Base-by-base conservation (phyloP, 2,888 invertebrate genomes). In the Antheraea yamamai region DNA sequence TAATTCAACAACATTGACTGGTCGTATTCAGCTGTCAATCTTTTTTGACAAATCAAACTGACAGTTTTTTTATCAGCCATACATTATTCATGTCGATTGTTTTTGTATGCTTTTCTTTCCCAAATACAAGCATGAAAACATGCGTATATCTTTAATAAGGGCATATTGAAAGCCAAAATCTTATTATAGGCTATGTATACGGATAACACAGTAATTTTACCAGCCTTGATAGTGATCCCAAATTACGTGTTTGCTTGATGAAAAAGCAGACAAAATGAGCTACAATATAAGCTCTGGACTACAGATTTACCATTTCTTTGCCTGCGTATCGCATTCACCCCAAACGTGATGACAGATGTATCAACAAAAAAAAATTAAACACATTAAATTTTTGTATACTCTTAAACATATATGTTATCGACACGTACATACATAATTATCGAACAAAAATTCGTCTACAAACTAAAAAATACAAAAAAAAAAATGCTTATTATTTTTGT, bases 401-500 rank as follows among this genome's bases (percentile, higher is more conserved):
- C 3, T n/a, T 39, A 70, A 20, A 70, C 70, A 39, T 39, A 70
- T 70, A 39, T 70, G 20, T 39, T n/a, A 39, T 70, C 39, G 70
- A 52, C 47, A 18, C 52, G 39, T 39, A 70, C 39, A 75, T 61
- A 72, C 51, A 72, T 61, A 75, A 81, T 82, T 83, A 82, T 77
- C 61, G 77, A 80, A 83, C 77, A 83, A 81, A 80, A 78, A 77
- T 71, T 72, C 64, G 76, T 80, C 84, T 86, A 87, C 79, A 79
- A 87, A 85, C 82, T 85, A 88, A 87, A 80, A 79, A 82, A 79
- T 30, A 30, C 3, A 80, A 75, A 78, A 78, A 79, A 80, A 84
- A 86, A 89, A 89, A 89, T 88, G 88, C 88, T 86, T 83, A 84
- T 84, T 64, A 64, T 64, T 64, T 64, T 64, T 86, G 82, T 83